These are phyloP conservation scores for Tetragnatha montana DNA, from an alignment of 2,888 invertebrate genomes.

Conservation along the genomic window DNA sequence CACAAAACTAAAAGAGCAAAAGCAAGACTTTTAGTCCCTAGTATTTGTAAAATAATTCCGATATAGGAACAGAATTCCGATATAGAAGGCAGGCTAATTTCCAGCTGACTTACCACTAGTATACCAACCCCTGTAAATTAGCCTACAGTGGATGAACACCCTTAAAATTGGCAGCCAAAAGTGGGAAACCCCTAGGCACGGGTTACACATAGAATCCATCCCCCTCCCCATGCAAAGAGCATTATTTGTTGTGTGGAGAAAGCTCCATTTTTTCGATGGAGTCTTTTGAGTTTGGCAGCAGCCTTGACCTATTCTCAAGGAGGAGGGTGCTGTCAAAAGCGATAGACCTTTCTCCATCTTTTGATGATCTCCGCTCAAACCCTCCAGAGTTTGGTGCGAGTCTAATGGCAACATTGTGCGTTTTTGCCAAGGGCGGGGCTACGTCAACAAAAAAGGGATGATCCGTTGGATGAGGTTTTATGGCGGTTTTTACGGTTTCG, in stretches of 20 bases:
- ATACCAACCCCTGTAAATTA: too few relatives aligned
- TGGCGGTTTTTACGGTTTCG: not conserved
- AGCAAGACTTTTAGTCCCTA: too few relatives aligned
- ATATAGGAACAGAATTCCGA: too few relatives aligned
- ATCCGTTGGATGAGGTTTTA: not conserved
- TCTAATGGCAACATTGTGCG: not conserved
- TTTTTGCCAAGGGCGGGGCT: not conserved
- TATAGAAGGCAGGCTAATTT: too few relatives aligned
- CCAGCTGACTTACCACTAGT: too few relatives aligned
- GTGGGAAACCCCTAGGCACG: not conserved
- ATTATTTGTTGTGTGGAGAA: not conserved
- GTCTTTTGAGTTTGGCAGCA: not conserved
- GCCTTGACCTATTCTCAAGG: conserved; percentile 25
- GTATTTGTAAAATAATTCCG: too few relatives aligned
- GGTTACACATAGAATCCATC: not conserved
- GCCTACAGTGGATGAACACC: too few relatives aligned
- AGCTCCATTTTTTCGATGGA: not conserved
- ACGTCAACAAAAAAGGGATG: not conserved
- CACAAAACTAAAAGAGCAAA: too few relatives aligned
- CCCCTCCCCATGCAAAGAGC: not conserved
- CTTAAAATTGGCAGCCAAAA: not conserved
- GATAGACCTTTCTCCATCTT: not conserved
- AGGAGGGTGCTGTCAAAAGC: not conserved
- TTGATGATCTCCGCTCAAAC: not conserved
- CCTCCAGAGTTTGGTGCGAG: not conserved